A percentile compares a stretch with the other conserved stretches of the same genome.
These are phyloP conservation scores for Neomorphus geoffroyi DNA, from an alignment of 2,797 vertebrate species.

Conservation along the genomic window DNA sequence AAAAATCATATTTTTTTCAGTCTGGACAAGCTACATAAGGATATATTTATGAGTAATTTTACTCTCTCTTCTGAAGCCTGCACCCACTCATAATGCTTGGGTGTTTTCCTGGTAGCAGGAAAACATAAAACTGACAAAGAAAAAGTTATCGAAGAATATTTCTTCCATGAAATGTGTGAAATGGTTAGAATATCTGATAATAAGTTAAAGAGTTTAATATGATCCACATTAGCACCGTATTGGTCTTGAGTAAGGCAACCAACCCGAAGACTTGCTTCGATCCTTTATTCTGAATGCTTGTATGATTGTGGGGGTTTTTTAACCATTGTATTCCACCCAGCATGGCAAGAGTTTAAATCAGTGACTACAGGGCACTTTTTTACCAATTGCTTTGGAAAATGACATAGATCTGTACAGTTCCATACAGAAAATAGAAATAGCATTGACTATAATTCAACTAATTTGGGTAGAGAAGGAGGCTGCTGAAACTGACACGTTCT, in stretches of 20 bases:
- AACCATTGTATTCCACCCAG: neutral
- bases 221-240: neutral
- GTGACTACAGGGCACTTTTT: neutral
- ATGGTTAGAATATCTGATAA: neutral
- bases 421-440: neutral
- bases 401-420: neutral
- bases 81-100: neutral
- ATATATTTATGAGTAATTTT: neutral
- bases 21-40: neutral
- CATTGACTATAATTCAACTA: neutral
- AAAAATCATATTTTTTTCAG: neutral
- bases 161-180: neutral
- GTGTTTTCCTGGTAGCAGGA: neutral
- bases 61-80: neutral
- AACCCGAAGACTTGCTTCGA: neutral
- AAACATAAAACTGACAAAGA: neutral
- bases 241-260: neutral
- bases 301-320: constrained; percentile 17
- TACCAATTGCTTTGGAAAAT: constrained; percentile 37
- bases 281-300: neutral
- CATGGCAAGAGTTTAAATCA: neutral
- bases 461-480: neutral
- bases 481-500: neutral
- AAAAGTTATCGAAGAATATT: neutral
- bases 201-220: neutral